Evolutionary conservation across 2,113 vertebrate genomes (phyloP), one percentile per base, ranked within the genome.

Genomic region (Butorides virescens): DNA sequence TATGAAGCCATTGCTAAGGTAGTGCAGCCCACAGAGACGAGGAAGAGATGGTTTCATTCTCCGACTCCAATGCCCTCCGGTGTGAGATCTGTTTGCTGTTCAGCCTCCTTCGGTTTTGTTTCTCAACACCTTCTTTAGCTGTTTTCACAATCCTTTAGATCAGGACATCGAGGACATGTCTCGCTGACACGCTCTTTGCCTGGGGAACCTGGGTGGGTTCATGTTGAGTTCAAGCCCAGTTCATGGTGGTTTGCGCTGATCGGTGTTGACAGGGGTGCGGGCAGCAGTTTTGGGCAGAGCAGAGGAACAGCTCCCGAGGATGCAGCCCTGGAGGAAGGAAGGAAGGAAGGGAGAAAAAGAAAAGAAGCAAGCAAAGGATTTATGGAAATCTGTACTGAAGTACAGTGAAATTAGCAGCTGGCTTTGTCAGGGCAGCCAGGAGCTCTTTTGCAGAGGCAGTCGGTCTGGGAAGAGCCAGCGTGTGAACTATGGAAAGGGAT

Each of bases 281-380:
- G 72, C 72, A 55, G 72, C 88, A 84, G 47, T 49, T 90, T 95
- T 68, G 92, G 95, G 83, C 79, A 93, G 85, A 81, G 85, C 62
- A 52, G 46, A 68, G 89, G 70, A 92, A 13, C 75, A 44, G 53
- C 47, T 86, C 85, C 78, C 0, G 4, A 59, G 61, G 82, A 71
- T 2, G 2, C 59, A 77, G 47, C 73, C 85, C 85, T 71, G 59
- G 22, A 84, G 90, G 86, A 32, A 81, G 37, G 50, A 32, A 81
- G 37, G 50, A 30, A 59, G 34, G 10, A 27, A 73, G 34, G 25
- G 26, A 68, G 36, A 27, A 25, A 23, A 59, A 82, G 14, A 72
- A 82, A 75, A 61, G 56, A 56, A 84, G 27, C 34, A 72, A 87
- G 30, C 11, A 47, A 58, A 52, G 10, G 25, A 16, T 56, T 83